Base-by-base conservation (phyloP, 2,797 vertebrate species). In the Phaenicophaeus curvirostris region DNA sequence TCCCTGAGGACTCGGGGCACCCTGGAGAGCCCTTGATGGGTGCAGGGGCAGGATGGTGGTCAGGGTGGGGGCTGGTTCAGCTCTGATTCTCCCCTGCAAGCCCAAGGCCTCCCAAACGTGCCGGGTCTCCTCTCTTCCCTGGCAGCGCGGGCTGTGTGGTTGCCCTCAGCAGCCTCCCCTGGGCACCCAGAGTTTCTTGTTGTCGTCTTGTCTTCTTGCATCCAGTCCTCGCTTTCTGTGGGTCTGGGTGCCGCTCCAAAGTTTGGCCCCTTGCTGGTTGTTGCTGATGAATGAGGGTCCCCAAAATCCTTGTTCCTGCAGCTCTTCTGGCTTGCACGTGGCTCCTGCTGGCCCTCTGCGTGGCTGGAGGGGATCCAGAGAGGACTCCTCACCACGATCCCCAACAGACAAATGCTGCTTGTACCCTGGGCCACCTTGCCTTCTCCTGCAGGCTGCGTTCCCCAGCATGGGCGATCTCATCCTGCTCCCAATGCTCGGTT, bases 331-430 rank as follows among this genome's bases (percentile, higher is more conserved):
- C 67, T 46, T 66, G 35, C 0, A 39, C 39, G 39, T 28, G 55
- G 65, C 37, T 90, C 62, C 51, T 37, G 55, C 55, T 84, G 84
- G 15, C 25, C 17, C 37, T 86, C 15, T 5, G 50, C 7, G 1
- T 0, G 25, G 53, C 58, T 94, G 81, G 85, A 85, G 46, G 3
- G 3, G 55, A 25, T 51, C 30, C 42, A 59, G 42, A 51, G n/a
- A 28, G 23, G 35, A n/a, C 59, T 13, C 13, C 21, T 31, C 13
- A 19, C 31, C 10, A 0, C 0, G 0, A n/a, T 41, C n/a, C 61
- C 15, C 21, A 37, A 0, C 42, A 24, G 37, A 5, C 24, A 39
- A 6, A 13, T 3, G 55, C n/a, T 15, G 0, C 73, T 72, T 3
- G 35, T 11, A 23, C 35, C 58, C 53, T 6, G 19, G 61, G 11